Evolutionary conservation across 2,113 vertebrate species (phyloP), one percentile per base, ranked within the genome.

Genomic region (Oryzias melastigma): DNA sequence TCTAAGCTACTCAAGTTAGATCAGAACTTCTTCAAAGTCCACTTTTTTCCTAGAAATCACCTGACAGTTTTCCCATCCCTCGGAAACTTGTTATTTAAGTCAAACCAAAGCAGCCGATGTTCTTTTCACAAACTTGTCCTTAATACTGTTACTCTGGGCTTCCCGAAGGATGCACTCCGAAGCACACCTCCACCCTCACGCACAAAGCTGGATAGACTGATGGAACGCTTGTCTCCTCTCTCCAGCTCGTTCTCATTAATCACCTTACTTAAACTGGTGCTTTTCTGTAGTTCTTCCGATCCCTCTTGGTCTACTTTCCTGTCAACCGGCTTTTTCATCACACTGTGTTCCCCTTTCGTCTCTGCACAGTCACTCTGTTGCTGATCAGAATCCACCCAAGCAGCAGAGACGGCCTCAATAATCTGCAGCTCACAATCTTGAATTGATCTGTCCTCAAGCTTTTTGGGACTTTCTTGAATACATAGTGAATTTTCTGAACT

Each of bases 51-150:
- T 16, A 51, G 45, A 3, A 63, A 60, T 65, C 44, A 52, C 59
- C 68, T 64, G 14, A 51, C 45, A 54, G 5, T 54, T 22, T 59
- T 47, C 7, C 12, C 19, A 8, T 47, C 16, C 17, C 16, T 68
- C 67, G 15, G 13, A 46, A 62, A 42, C 66, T 60, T 1, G 0
- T 66, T 73, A 35, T 62, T 68, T 77, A 55, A 71, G 47, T 65
- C 66, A 4, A 18, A n/a, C 45, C 65, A 58, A 72, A 24, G 35
- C 42, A 1, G 0, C 45, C 10, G 12, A 24, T 42, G 17, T 73
- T 75, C 54, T 59, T 52, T 73, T 67, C 88, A 91, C 66, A 91
- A 81, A 85, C 89, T 91, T 19, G 90, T 91, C 75, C 83, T 83
- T 45, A 91, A 40, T 8, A 90, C 83, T 0, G 89, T 91, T 17